Conservation (phyloP, 2,113 vertebrate species). For the Dipodomys spectabilis region DNA sequence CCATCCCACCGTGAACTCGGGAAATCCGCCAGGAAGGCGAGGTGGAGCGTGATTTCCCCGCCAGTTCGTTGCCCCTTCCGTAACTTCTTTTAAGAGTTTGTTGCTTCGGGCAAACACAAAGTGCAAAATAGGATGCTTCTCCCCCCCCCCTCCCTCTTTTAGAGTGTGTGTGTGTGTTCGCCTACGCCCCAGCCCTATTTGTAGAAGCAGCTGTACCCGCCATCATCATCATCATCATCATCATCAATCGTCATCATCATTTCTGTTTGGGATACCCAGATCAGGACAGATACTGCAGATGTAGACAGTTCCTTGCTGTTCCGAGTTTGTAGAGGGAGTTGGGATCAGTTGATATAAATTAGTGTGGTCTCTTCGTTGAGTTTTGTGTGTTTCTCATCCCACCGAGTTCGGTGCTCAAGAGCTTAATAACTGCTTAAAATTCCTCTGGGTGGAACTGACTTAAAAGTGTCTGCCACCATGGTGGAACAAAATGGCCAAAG, state of each 20-base stretch:
- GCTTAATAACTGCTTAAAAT: neutral
- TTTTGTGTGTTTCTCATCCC: neutral
- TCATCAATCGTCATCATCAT: no score
- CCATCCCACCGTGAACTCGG: conserved; percentile 27
- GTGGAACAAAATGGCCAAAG: neutral
- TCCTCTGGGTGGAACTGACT: neutral
- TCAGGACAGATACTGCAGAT: conserved; percentile 8
- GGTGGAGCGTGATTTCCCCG: conserved; percentile 48
- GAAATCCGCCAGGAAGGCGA: conserved; percentile 44
- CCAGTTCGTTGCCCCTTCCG: conserved; percentile 68
- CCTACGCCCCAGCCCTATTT: neutral
- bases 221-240: no score
- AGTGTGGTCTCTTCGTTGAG: conserved; percentile 42
- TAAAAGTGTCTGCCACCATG: neutral
- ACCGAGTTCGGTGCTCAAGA: neutral
- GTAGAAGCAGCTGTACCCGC: neutral
- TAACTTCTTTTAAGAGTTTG: conserved; percentile 60
- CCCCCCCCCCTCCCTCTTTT: neutral
- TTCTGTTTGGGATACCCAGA: neutral
- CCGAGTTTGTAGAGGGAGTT: conserved; percentile 62
- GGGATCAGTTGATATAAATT: conserved; percentile 64
- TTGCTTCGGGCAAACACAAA: conserved; percentile 36
- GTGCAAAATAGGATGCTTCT: neutral
- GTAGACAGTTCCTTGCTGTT: conserved; percentile 50
- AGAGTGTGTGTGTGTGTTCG: no score